phyloP scores from a whole-genome alignment of 2,888 invertebrate genomes.

The Ferdinandea cuprea region DNA sequence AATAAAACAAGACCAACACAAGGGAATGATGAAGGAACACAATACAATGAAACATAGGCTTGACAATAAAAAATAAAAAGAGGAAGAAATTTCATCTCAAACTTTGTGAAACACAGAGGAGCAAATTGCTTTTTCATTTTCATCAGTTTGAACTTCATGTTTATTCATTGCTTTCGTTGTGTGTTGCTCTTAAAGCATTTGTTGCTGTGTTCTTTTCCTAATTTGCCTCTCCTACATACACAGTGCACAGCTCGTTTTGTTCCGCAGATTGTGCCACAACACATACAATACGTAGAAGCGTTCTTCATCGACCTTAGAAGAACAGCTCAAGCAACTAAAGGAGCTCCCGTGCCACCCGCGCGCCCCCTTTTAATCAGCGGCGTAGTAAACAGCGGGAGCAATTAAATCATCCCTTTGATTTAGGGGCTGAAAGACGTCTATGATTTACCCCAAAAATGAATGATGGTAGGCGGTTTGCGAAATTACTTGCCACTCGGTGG shows the following conservation, averaged over 20 bases:
- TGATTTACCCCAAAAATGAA: constrained; percentile 63
- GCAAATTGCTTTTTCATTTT: constrained; percentile 71
- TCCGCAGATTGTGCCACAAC: neutral
- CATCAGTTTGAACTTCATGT: constrained; percentile 71
- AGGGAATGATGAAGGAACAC: constrained; percentile 5
- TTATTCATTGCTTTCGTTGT: constrained; percentile 63
- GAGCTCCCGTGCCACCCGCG: neutral
- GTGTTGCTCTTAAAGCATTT: constrained; percentile 58
- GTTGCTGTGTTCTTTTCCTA: constrained; percentile 53
- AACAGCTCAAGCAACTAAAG: constrained; percentile 31
- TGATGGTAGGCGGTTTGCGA: constrained; percentile 58
- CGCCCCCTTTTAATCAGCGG: constrained; percentile 20
- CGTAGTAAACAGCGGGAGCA: constrained; percentile 63
- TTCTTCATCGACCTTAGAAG: neutral
- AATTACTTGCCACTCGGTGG: constrained; percentile 36
- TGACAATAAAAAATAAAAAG: neutral
- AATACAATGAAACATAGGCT: constrained; percentile 1
- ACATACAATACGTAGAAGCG: constrained; percentile 3
- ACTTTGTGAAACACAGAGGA: constrained; percentile 33
- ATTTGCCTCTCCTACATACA: constrained; percentile 40
- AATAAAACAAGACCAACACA: constrained; percentile 40
- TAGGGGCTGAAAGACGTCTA: constrained; percentile 60
- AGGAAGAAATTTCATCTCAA: constrained; percentile 34
- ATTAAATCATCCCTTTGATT: constrained; percentile 73
- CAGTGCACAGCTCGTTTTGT: neutral